A percentile compares a stretch with the other conserved stretches of the same genome.
Conservation (phyloP, 2,888 invertebrate genomes). For the Cylloceria caligata region DNA sequence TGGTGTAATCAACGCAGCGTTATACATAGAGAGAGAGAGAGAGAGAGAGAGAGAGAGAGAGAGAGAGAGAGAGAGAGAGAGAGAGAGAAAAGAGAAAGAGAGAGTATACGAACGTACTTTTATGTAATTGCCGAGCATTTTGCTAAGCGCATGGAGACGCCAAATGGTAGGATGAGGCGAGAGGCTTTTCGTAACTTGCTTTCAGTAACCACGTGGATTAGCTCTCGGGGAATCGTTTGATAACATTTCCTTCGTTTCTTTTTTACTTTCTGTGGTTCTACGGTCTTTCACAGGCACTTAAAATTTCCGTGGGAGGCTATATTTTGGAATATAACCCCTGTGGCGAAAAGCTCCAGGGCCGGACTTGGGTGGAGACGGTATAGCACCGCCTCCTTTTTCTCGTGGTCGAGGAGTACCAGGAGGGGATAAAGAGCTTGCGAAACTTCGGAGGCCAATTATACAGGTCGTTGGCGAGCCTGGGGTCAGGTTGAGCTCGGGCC, state of each 20-base stretch:
- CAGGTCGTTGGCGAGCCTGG: constrained; percentile 46
- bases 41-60: too few species aligned
- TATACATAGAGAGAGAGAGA: neutral
- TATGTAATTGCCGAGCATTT: constrained; percentile 36
- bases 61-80: too few species aligned
- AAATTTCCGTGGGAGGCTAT: constrained; percentile 7
- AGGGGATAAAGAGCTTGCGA: constrained; percentile 28
- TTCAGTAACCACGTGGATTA: constrained; percentile 41
- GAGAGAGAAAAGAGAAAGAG: too few species aligned
- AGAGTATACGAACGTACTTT: neutral
- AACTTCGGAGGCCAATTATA: constrained; percentile 50
- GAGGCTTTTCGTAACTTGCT: constrained; percentile 28
- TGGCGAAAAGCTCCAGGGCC: neutral
- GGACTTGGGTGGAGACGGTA: constrained; percentile 7
- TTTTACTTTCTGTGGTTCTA: constrained; percentile 9
- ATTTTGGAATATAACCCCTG: constrained; percentile 33
- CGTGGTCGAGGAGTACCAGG: constrained; percentile 23
- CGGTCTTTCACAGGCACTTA: constrained; percentile 27
- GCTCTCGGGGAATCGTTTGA: constrained; percentile 33
- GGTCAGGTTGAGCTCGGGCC: constrained; percentile 33
- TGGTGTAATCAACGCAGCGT: constrained; percentile 31
- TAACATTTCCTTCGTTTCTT: constrained; percentile 25
- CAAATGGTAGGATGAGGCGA: neutral
- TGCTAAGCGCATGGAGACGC: constrained; percentile 10
- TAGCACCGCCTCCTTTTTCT: neutral